phyloP scores from a whole-genome alignment of 1,140 invertebrate species.

The Geopemphigus sp. region DNA sequence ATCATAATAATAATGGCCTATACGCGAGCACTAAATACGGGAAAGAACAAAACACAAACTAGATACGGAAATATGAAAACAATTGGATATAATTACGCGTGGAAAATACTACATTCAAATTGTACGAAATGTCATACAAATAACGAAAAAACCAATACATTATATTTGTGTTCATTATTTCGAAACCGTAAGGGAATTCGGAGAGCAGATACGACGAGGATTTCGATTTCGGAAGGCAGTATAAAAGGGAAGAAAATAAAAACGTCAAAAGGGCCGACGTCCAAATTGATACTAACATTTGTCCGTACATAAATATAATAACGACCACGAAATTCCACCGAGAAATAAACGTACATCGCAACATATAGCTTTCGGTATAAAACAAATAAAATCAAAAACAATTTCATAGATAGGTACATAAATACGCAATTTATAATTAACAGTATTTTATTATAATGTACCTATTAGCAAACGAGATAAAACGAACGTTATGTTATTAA shows the following conservation, averaged over 20 bases:
- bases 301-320: constrained; percentile 4
- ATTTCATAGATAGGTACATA: background rate
- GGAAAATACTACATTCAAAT: constrained; percentile 2
- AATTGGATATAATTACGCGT: constrained; percentile 3
- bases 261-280: background rate
- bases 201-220: background rate
- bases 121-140: background rate
- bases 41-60: background rate
- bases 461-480: background rate
- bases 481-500: too few species aligned
- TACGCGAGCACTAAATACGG: too few species aligned
- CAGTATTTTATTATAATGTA: background rate
- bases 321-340: background rate
- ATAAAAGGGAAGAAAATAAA: constrained; percentile 31
- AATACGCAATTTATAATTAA: background rate
- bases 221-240: constrained; percentile 18
- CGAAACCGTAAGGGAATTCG: constrained; percentile 2
- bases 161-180: constrained; percentile 17
- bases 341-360: background rate
- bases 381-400: constrained; percentile 16
- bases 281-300: constrained; percentile 16
- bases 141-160: background rate
- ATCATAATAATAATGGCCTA: background rate
- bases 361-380: background rate
- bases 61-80: constrained; percentile 18